Evolutionary conservation across 2,888 invertebrate genomes (phyloP), one percentile per base, ranked within the genome.

Genomic region (Apamea crenata): DNA sequence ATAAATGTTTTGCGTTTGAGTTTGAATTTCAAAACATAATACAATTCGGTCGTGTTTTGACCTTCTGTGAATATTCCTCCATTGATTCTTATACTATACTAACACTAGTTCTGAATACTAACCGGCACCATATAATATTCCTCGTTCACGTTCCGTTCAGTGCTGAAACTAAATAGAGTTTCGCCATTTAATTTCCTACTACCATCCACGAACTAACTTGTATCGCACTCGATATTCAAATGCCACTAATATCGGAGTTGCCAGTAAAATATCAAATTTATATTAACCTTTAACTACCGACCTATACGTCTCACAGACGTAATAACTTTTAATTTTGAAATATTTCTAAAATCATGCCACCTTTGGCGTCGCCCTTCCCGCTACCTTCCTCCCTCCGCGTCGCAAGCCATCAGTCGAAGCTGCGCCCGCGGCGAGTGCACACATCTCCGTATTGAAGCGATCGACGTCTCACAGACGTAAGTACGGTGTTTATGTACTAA

Each of bases 181-280:
- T 21, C 73, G 78, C 83, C 81, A 87, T 84, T 83, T 87, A 86
- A 91, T 91, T 90, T 91, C 91, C 91, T 87, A 74, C 75, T 78
- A 79, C 78, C 79, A 76, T 83, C 69, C 61, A 63, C 69, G 83
- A 83, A 73, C 81, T 72, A 86, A 80, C 80, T 79, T 81, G 85
- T 85, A 83, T 85, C 84, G 80, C 61, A 82, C 59, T 84, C 82
- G 79, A 89, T 89, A 88, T 90, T 90, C 88, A 85, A 88, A 88
- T 83, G 80, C 86, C 83, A 81, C 83, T 91, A 91, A 90, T 90
- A 91, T 88, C 53, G 71, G 72, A 74, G 75, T 80, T 70, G 77
- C 85, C 82, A 83, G 81, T 90, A 89, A 90, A 91, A 84, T 91
- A 88, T 68, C 82, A 83, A 88, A 87, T 91, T 87, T 87, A 89